Conservation (phyloP, 2,113 vertebrate species). For the Gymnorhina tibicen region DNA sequence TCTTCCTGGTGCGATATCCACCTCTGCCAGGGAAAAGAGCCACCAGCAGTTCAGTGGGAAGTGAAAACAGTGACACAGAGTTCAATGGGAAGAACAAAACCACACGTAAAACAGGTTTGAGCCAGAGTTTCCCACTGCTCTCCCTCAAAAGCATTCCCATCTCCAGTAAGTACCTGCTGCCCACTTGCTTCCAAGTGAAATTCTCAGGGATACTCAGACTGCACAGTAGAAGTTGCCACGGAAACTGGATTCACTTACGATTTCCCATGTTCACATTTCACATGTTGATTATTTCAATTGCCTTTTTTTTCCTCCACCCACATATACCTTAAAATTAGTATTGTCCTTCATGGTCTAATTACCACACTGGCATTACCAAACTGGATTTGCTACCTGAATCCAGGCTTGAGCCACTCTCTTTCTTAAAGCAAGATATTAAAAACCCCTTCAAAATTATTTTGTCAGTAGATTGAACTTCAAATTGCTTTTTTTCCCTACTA, state of each 20-base stretch:
- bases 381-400: neutral
- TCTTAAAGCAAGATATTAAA: neutral
- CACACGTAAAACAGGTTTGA: fast-evolving
- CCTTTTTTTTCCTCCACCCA: neutral
- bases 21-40: neutral
- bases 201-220: neutral
- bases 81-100: neutral
- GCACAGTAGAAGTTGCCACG: neutral
- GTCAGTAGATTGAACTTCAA: neutral
- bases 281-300: neutral
- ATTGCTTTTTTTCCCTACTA: neutral
- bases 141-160: neutral
- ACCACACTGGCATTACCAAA: neutral
- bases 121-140: neutral
- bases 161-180: neutral
- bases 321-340: neutral
- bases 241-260: neutral
- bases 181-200: neutral
- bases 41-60: neutral
- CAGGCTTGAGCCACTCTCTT: neutral
- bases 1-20: neutral
- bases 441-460: neutral
- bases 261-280: neutral
- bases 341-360: neutral
- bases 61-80: neutral